Conservation (phyloP, 2,113 vertebrate species). For the Nyctibius bracteatus region DNA sequence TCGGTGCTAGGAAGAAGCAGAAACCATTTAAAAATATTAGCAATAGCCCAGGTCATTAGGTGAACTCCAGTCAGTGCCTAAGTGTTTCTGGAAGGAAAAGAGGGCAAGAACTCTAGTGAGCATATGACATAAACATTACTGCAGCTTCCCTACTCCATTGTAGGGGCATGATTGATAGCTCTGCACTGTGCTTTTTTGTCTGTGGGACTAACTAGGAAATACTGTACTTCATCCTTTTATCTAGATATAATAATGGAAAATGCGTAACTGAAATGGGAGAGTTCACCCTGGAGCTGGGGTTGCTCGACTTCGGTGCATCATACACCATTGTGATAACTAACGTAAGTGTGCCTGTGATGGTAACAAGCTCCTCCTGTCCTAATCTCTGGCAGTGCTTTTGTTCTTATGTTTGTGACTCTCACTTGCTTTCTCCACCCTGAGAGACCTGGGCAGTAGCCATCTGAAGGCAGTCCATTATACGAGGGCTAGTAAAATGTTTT, state of each 20-base stretch:
- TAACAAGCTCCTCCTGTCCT: not conserved
- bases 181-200: not conserved
- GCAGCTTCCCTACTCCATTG: not conserved
- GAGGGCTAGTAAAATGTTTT: not conserved
- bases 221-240: constrained; percentile 16
- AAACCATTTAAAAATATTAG: not conserved
- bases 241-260: constrained; percentile 66
- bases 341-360: constrained; percentile 68
- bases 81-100: not conserved
- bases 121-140: not conserved
- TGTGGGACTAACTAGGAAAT: constrained; percentile 22
- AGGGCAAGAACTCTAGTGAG: not conserved
- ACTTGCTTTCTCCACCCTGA: not conserved
- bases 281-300: constrained; percentile 78
- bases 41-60: not conserved
- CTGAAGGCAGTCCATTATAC: not conserved
- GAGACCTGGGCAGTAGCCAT: not conserved
- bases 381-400: not conserved
- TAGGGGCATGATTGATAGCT: not conserved
- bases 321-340: constrained; percentile 83
- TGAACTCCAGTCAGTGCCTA: not conserved
- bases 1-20: not conserved
- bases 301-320: constrained; percentile 85
- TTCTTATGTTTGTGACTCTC: not conserved
- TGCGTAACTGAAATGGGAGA: constrained; percentile 51